phyloP scores from a whole-genome alignment of 2,113 vertebrate species.

The Nipponia nippon region DNA sequence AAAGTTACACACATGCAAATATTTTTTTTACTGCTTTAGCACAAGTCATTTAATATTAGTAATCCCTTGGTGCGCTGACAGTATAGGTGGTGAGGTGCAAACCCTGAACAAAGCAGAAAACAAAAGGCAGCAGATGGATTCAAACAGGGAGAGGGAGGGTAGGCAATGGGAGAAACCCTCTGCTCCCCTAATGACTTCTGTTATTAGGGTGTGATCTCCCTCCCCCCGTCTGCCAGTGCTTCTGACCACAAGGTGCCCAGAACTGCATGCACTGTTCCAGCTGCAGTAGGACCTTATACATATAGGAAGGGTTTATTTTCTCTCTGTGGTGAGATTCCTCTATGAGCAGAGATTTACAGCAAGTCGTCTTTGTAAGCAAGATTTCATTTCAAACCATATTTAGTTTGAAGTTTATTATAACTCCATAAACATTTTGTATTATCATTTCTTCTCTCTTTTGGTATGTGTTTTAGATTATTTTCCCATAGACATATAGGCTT shows the following conservation, averaged over 20 bases:
- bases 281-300: not conserved
- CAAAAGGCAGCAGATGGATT: not conserved
- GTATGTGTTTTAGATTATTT: not conserved
- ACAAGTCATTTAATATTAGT: not conserved
- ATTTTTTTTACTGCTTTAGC: not conserved
- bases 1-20: not conserved
- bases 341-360: not conserved
- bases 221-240: not conserved
- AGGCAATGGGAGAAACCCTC: not conserved
- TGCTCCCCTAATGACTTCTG: not conserved
- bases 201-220: not conserved
- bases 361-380: not conserved
- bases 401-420: not conserved
- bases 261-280: fast-evolving
- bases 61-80: not conserved
- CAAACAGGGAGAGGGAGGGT: not conserved
- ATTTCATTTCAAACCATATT: not conserved
- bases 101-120: not conserved
- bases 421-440: not conserved
- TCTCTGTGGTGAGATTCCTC: not conserved
- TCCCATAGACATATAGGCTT: not conserved
- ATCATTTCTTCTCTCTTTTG: not conserved
- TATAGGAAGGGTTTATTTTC: not conserved
- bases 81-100: not conserved
- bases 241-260: fast-evolving